Evolutionary conservation across 1,140 invertebrate genomes (phyloP).

Genomic region (Rhopalosiphum padi): DNA sequence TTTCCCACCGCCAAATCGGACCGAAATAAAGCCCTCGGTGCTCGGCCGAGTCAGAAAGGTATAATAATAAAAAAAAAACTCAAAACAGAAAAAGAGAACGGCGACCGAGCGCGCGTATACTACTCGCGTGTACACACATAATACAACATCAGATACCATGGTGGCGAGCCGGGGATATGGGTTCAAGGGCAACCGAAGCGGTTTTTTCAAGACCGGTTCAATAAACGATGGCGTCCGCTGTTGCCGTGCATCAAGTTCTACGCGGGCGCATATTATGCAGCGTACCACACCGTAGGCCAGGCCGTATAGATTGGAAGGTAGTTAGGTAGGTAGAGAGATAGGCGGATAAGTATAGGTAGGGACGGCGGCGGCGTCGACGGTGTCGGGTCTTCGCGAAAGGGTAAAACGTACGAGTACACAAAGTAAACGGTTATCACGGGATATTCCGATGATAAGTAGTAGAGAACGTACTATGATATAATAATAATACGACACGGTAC

Average conservation of each 20-base stretch:
- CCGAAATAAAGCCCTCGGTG: constrained; percentile 36
- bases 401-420: neutral
- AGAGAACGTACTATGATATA: neutral
- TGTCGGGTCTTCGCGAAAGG: constrained; percentile 6
- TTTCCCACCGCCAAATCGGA: neutral
- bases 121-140: neutral
- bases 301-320: neutral
- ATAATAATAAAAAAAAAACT: constrained; percentile 25
- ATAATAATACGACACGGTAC: too few relatives aligned
- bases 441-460: neutral
- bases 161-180: constrained; percentile 47
- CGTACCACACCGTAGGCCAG: neutral
- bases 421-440: neutral
- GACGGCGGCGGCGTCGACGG: neutral
- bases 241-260: constrained; percentile 35
- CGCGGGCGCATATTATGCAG: neutral
- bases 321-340: neutral
- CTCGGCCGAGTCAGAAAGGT: constrained; percentile 25
- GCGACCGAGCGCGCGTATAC: neutral
- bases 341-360: neutral
- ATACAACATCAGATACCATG: neutral
- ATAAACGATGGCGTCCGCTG: constrained; percentile 55
- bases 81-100: constrained; percentile 51
- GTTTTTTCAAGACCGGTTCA: constrained; percentile 58
- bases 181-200: constrained; percentile 57